Base-by-base conservation (phyloP, 2,888 invertebrate species). In the Fabriciana adippe region DNA sequence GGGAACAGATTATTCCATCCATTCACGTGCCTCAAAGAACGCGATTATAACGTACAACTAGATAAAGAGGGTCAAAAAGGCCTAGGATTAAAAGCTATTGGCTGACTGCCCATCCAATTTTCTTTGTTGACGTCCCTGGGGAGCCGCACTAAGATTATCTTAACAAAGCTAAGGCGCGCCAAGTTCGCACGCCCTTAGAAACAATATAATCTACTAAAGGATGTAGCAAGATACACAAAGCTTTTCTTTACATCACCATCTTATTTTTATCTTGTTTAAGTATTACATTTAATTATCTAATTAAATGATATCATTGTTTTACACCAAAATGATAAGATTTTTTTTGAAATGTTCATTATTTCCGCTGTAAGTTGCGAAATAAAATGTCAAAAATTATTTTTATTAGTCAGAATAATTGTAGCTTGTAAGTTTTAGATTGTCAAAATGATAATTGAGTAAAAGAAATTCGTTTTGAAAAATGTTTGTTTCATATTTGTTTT, bases 21-120 rank as follows among this genome's bases (percentile, higher is more conserved):
- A 77, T 79, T 78, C 79, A 77, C 79, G 76, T 74, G 74, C 74
- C 73, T 78, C 78, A 80, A 80, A 83, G 81, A 85, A 85, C 78
- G 83, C 80, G 85, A 90, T 88, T 86, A 90, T 87, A 86, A 83
- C 81, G 76, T 81, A 84, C 84, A 83, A 82, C 80, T 74, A 86
- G 89, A 89, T 89, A 90, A 88, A 81, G 79, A 83, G 84, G 88
- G 87, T 87, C 87, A 88, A 90, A 90, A 89, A 88, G 87, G 88
- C 84, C 76, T 78, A 81, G 85, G 86, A 91, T 90, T 92, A 90
- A 90, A 89, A 88, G 89, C 86, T 85, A 92, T 90, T 91, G 91
- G 90, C 90, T 83, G 86, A 83, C 89, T 91, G 91, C 92, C 91
- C 90, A 92, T 92, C 91, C 91, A 90, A 92, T 92, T 89, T 92